Conservation (phyloP, 1,140 invertebrate species). For the Pachypeltis micranthus region DNA sequence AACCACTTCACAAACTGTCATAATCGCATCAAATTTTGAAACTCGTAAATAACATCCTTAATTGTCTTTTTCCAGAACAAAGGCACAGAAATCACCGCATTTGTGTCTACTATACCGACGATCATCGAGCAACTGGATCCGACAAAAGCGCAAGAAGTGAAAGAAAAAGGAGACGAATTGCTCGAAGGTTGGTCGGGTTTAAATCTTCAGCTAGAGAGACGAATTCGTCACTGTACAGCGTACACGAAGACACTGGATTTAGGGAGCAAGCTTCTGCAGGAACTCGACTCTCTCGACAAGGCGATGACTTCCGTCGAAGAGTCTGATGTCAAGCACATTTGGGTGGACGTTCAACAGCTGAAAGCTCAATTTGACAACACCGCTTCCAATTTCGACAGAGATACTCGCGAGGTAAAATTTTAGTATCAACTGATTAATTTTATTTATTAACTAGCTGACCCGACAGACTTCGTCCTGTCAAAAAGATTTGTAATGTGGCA, state of each 20-base stretch:
- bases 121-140: slow-evolving; percentile 54
- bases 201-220: slow-evolving; percentile 47
- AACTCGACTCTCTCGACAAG: slow-evolving; percentile 45
- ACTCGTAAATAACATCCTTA: no score
- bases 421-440: background rate
- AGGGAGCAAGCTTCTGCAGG: slow-evolving; percentile 39
- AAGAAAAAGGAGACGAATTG: slow-evolving; percentile 47
- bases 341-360: slow-evolving; percentile 45
- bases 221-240: slow-evolving; percentile 47
- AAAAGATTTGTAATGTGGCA: no score
- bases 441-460: no score
- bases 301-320: slow-evolving; percentile 29
- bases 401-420: slow-evolving; percentile 48
- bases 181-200: slow-evolving; percentile 51
- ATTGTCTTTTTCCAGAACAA: slow-evolving; percentile 46
- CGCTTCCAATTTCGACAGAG: slow-evolving; percentile 56
- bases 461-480: no score
- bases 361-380: slow-evolving; percentile 45
- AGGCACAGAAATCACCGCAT: slow-evolving; percentile 50
- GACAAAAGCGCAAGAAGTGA: slow-evolving; percentile 47
- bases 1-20: no score
- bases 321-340: slow-evolving; percentile 45
- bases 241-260: background rate
- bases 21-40: no score
- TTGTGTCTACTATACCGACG: slow-evolving; percentile 48